Evolutionary conservation across 2,113 vertebrate genomes (phyloP), one percentile per base, ranked within the genome.

Genomic region (Tachysurus vachellii): DNA sequence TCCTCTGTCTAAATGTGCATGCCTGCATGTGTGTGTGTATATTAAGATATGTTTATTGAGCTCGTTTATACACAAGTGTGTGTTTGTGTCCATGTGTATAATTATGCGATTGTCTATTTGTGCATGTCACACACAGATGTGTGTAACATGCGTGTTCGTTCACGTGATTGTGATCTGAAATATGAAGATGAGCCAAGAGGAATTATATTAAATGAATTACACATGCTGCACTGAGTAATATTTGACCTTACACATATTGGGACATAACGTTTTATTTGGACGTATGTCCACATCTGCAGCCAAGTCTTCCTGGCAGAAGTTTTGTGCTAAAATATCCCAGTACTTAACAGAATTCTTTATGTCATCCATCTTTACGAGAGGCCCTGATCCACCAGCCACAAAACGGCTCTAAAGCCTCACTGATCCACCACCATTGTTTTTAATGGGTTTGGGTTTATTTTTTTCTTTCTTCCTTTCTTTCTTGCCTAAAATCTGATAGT

Each of bases 261-360:
- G 50, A 54, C 23, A 11, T 31, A 28, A 19, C 53, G 50, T 54
- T 28, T n/a, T 53, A 28, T 19, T 79, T 79, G 76, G 50, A 79
- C 76, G 76, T 8, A 80, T 21, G 53, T 80, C 77, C n/a, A 11
- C 10, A 8, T 57, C n/a, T 57, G 53, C 53, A 57, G 77, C 77
- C 77, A 80, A 80, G 77, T 19, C 53, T 57, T 57, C 26, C 77
- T 80, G 77, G 77, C 54, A 57, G 77, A 80, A 57, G 77, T 57
- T 80, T 80, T 57, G n/a, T 36, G 16, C 77, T 36, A 21, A 80
- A 80, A 79, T 56, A 56, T 77, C 75, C 19, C 4, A 23, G 11
- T 76, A 50, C 21, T 54, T 79, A 79, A 79, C 53, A 56, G 50
- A 77, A 77, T 53, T 79, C 50, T 54, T 14, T 0, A 54, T 28